Conservation (phyloP, 2,113 vertebrate species). For the Clarias batrachus region DNA sequence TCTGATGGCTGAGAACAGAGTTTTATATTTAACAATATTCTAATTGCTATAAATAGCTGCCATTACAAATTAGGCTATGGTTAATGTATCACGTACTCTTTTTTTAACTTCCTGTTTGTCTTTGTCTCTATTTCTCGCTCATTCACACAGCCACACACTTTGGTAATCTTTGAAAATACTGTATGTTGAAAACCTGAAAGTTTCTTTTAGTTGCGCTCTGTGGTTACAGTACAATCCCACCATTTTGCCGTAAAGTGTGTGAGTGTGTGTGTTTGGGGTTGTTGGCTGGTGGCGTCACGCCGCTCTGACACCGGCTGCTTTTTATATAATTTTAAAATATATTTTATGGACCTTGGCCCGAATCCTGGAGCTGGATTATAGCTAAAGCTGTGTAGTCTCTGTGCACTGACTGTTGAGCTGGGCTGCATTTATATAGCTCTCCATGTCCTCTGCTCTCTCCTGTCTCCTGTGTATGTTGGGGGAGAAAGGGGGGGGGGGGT, state of each 20-base stretch:
- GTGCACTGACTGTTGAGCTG: slow-evolving; percentile 21
- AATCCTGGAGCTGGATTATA: slow-evolving; percentile 50
- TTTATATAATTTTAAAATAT: slow-evolving; percentile 51
- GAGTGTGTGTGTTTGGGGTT: slow-evolving; percentile 31
- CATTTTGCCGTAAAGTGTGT: neutral
- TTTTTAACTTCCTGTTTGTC: neutral
- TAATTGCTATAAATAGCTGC: slow-evolving; percentile 28
- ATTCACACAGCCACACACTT: neutral
- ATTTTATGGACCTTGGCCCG: slow-evolving; percentile 55
- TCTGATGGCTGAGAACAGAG: neutral
- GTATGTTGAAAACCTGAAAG: neutral
- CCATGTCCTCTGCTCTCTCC: neutral
- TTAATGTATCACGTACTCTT: neutral
- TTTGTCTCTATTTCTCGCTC: slow-evolving; percentile 2
- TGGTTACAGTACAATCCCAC: neutral
- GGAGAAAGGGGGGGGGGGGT: neutral
- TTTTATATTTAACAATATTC: slow-evolving; percentile 6
- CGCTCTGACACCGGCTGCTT: slow-evolving; percentile 39
- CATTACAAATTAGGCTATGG: neutral
- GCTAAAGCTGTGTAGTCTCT: slow-evolving; percentile 21
- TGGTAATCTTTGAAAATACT: slow-evolving; percentile 3
- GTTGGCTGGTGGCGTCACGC: slow-evolving; percentile 26
- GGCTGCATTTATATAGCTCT: slow-evolving; percentile 50
- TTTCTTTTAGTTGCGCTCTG: neutral
- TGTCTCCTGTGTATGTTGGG: neutral